phyloP scores from a whole-genome alignment of 1,140 invertebrate species.

The Drosophila melanogaster region DNA sequence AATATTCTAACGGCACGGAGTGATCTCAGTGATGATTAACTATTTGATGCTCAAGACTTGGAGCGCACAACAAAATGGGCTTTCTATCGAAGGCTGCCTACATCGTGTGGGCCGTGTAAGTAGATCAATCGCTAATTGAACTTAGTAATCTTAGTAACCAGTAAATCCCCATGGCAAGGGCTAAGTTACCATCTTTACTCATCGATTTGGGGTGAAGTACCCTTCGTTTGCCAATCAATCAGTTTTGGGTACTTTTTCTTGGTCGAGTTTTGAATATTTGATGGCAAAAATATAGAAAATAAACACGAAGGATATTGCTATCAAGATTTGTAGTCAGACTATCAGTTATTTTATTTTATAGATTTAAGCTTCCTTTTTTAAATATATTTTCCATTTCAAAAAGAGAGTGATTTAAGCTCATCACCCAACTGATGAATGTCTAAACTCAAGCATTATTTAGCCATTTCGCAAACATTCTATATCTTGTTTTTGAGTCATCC shows the following conservation, averaged over 20 bases:
- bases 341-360: no score
- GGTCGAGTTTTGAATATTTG: neutral
- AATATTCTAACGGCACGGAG: slow-evolving; percentile 11
- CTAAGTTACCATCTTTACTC: neutral
- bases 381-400: no score
- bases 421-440: neutral
- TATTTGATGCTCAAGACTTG: slow-evolving; percentile 44
- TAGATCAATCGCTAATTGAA: slow-evolving; percentile 48
- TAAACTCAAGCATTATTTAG: neutral
- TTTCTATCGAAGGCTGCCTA: slow-evolving; percentile 90
- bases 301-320: no score
- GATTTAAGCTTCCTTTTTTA: no score
- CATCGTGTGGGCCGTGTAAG: slow-evolving; percentile 91
- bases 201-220: slow-evolving; percentile 2
- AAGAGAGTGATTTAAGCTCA: no score
- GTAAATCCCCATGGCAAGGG: slow-evolving; percentile 1
- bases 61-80: slow-evolving; percentile 85
- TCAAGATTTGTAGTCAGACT: no score
- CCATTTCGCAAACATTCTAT: neutral
- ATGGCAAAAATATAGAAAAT: no score
- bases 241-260: neutral
- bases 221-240: neutral
- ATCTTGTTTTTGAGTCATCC: neutral
- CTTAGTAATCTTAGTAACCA: neutral
- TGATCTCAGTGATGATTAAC: slow-evolving; percentile 59